Evolutionary conservation across 2,888 invertebrate genomes (phyloP).

Genomic region (Artemia sinica): DNA sequence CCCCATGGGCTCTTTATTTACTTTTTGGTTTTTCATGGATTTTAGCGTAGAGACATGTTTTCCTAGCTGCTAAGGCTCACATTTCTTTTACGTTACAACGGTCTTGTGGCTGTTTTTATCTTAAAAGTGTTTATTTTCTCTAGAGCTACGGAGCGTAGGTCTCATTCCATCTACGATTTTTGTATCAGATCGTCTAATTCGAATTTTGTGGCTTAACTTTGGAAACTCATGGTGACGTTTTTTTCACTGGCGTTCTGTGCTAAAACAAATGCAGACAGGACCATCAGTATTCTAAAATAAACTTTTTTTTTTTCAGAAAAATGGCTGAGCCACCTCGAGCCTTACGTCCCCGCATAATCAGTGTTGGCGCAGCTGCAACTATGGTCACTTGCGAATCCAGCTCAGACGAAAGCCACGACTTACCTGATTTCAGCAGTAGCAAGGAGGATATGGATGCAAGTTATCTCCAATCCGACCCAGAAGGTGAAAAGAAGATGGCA

Average conservation of each 20-base stretch:
- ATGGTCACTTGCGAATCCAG: constrained; percentile 11
- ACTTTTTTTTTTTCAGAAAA: background rate
- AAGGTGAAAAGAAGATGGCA: background rate
- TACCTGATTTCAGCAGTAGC: constrained; percentile 5
- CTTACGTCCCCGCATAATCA: background rate
- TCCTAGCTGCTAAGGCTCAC: background rate
- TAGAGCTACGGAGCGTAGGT: background rate
- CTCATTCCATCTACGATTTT: constrained; percentile 9
- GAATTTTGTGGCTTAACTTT: background rate
- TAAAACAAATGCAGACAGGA: background rate
- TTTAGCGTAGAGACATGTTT: background rate
- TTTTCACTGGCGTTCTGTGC: background rate
- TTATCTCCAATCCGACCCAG: background rate
- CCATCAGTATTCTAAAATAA: background rate
- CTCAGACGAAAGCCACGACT: constrained; percentile 5
- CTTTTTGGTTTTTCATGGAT: background rate
- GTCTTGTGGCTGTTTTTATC: background rate
- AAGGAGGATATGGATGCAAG: constrained; percentile 1
- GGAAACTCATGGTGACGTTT: constrained; percentile 2
- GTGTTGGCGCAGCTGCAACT: background rate
- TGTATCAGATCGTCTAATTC: constrained; percentile 6
- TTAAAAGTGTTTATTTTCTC: background rate
- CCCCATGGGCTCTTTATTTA: background rate
- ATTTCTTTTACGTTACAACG: background rate
- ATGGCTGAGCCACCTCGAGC: constrained; percentile 3